A percentile compares a stretch with the other conserved stretches of the same genome.
phyloP scores from a whole-genome alignment of 2,113 vertebrate species.

The Nymphicus hollandicus region DNA sequence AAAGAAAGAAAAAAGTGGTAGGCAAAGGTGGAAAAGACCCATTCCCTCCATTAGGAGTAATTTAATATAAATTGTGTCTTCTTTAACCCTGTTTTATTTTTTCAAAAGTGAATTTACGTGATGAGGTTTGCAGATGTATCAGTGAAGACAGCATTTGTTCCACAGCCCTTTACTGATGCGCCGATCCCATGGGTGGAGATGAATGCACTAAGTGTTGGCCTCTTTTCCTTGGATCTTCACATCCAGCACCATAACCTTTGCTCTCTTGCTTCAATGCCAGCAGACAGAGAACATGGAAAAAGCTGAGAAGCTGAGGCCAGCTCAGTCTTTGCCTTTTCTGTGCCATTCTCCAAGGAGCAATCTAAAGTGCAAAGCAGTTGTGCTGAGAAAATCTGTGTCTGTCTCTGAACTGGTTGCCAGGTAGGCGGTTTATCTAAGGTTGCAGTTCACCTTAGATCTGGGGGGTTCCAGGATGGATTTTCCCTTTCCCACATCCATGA shows the following conservation, averaged over 20 bases:
- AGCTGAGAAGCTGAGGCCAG: conserved; percentile 60
- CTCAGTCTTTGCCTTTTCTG: conserved; percentile 71
- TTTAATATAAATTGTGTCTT: not conserved
- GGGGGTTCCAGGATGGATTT: not conserved
- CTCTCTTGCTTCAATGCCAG: not conserved
- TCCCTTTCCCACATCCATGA: not conserved
- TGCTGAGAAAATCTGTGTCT: conserved; percentile 74
- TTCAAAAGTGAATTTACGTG: not conserved
- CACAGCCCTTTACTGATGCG: not conserved
- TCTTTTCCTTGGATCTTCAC: not conserved
- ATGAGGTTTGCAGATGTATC: not conserved
- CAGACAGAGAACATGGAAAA: conserved; percentile 60
- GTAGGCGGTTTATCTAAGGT: conserved; percentile 47
- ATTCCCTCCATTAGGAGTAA: not conserved
- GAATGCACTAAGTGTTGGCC: not conserved
- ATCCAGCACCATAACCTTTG: not conserved
- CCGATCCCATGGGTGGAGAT: not conserved
- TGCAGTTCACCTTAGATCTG: not conserved
- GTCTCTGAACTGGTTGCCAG: conserved; percentile 81
- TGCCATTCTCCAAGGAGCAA: conserved; percentile 50
- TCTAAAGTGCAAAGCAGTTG: not conserved
- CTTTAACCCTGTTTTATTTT: not conserved
- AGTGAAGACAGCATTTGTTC: not conserved
- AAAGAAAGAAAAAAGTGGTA: not conserved
- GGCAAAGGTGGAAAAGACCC: not conserved